A percentile compares a stretch with the other conserved stretches of the same genome.
Conservation (phyloP, 2,888 invertebrate species). For the Lasioglossum pauxillum region DNA sequence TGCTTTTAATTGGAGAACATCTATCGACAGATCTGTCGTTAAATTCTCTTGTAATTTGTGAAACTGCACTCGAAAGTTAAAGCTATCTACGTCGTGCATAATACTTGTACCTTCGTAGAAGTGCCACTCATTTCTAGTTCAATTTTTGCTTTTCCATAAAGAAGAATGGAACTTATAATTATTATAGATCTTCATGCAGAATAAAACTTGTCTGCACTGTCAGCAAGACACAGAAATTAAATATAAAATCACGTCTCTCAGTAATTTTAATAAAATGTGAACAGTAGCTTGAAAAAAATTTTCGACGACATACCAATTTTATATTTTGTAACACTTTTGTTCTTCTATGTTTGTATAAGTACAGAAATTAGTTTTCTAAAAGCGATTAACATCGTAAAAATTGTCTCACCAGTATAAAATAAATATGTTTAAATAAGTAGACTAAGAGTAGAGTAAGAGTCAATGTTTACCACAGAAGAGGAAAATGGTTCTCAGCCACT, state of each 20-base stretch:
- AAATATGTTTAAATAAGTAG: background rate
- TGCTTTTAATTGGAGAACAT: conserved; percentile 45
- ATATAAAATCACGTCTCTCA: background rate
- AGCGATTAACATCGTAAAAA: background rate
- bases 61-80: conserved; percentile 25
- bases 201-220: background rate
- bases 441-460: background rate
- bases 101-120: background rate
- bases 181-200: background rate
- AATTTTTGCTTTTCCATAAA: background rate
- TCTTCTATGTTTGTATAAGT: background rate
- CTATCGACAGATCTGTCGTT: conserved; percentile 46
- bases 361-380: background rate
- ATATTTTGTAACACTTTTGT: background rate
- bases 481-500: background rate
- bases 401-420: background rate
- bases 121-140: background rate
- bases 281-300: background rate
- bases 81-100: background rate
- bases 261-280: background rate
- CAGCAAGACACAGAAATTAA: background rate
- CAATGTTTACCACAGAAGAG: background rate
- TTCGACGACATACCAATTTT: background rate
- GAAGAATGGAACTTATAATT: background rate
- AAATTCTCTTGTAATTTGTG: conserved; percentile 28